Evolutionary conservation across 2,797 vertebrate species (phyloP).

Genomic region (Petrocephalus schoutedeni): DNA sequence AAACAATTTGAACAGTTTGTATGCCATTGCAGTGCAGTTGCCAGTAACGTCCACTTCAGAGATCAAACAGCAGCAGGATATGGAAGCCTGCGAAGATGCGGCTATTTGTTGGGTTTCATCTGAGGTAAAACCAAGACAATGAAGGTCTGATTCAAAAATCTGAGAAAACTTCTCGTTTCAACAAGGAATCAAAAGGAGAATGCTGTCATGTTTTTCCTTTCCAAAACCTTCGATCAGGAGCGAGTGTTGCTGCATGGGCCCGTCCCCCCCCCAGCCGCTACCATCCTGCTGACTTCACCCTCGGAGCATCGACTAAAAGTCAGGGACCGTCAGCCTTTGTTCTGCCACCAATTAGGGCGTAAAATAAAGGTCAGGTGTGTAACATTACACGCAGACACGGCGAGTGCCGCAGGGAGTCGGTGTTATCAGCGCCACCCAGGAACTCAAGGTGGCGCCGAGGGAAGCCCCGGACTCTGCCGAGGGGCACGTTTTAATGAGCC

Average conservation of each 20-base stretch:
- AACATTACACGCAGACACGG: not conserved
- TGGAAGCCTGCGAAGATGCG: not conserved
- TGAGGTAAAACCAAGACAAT: not conserved
- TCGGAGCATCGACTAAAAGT: not conserved
- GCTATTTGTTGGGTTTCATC: not conserved
- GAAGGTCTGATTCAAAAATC: not conserved
- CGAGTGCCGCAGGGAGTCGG: not conserved
- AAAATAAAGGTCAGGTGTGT: conserved; percentile 3
- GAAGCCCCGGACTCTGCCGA: not conserved
- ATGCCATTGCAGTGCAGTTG: not conserved
- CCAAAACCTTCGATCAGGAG: not conserved
- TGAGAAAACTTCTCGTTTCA: not conserved
- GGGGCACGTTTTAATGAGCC: not conserved
- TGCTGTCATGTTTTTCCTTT: not conserved
- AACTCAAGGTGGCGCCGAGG: not conserved
- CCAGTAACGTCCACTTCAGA: not conserved
- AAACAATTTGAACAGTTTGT: not conserved
- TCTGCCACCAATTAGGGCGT: conserved; percentile 5
- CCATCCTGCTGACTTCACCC: not conserved
- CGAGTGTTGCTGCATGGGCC: not conserved
- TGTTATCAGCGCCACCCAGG: not conserved
- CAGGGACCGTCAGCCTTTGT: not conserved
- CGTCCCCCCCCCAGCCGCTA: not conserved
- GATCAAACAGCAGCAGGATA: not conserved
- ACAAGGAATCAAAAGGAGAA: not conserved